Conservation (phyloP, 2,113 vertebrate species). For the Mola mola region DNA sequence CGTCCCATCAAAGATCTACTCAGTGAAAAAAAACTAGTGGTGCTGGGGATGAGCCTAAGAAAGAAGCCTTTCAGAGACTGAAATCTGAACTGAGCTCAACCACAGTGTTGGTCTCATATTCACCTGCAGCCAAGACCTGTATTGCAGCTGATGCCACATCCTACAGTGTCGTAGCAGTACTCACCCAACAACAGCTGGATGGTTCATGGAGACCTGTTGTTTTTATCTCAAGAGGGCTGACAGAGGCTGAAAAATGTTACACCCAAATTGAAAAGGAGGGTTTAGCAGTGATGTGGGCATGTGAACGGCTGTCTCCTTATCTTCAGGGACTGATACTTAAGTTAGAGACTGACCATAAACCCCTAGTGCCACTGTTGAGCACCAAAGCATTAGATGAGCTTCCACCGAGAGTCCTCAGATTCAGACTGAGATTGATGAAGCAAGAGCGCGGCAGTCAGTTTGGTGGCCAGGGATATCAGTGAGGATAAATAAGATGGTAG, state of each 20-base stretch:
- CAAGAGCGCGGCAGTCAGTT: background rate
- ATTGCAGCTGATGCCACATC: slow-evolving; percentile 18
- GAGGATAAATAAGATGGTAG: slow-evolving; percentile 3
- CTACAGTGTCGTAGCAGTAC: too few relatives aligned
- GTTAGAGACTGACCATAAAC: slow-evolving; percentile 43
- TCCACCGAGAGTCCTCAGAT: slow-evolving; percentile 18
- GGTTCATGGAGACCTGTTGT: slow-evolving; percentile 21
- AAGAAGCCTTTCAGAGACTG: background rate
- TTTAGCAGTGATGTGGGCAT: slow-evolving; percentile 29
- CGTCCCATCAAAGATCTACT: slow-evolving; percentile 4
- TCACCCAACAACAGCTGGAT: slow-evolving; percentile 22
- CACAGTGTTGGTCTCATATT: background rate
- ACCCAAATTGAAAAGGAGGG: slow-evolving; percentile 45
- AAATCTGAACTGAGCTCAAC: background rate
- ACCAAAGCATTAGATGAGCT: slow-evolving; percentile 35
- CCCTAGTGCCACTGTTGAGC: slow-evolving; percentile 28
- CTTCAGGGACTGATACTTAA: slow-evolving; percentile 18
- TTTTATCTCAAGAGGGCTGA: slow-evolving; percentile 39
- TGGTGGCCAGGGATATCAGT: slow-evolving; percentile 8
- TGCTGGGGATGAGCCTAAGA: background rate
- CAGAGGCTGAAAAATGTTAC: slow-evolving; percentile 19
- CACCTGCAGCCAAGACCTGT: background rate
- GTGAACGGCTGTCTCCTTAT: slow-evolving; percentile 28
- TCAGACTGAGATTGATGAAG: slow-evolving; percentile 7
- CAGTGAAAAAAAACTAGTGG: slow-evolving; percentile 8